Percentiles rank a stretch among this genome's conserved stretches.
These are phyloP conservation scores for Dendropsophus ebraccatus DNA, from an alignment of 2,113 vertebrate genomes.

Conservation along the genomic window DNA sequence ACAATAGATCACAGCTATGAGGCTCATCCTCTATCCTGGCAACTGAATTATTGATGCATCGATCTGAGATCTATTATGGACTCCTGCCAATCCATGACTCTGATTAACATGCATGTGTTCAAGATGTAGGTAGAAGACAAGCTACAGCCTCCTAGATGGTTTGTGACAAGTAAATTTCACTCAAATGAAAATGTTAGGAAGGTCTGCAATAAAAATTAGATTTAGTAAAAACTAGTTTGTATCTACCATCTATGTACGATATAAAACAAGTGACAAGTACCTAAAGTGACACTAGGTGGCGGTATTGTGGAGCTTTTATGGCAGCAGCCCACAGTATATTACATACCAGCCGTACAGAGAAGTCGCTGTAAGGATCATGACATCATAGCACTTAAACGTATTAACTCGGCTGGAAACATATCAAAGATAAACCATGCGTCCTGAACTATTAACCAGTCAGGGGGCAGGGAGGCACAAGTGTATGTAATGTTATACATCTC, in stretches of 20 bases:
- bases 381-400: not conserved
- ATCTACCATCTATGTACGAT: not conserved
- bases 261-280: not conserved
- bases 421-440: not conserved
- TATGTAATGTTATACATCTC: not conserved
- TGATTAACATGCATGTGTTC: not conserved
- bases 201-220: not conserved
- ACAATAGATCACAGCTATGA: not conserved
- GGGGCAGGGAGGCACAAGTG: not conserved
- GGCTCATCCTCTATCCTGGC: not conserved
- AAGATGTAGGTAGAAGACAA: not conserved
- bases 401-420: not conserved
- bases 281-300: slow-evolving; percentile 4
- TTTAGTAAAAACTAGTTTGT: too few species aligned
- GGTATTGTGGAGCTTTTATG: not conserved
- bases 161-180: too few species aligned
- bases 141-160: not conserved
- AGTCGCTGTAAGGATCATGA: not conserved
- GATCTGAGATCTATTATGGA: not conserved
- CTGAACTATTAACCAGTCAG: not conserved
- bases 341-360: not conserved
- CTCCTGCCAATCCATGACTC: not conserved
- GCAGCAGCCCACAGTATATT: not conserved
- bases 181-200: too few species aligned
- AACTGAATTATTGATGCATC: not conserved